Base-by-base conservation (phyloP, 2,797 vertebrate genomes). In the Babyrousa celebensis region DNA sequence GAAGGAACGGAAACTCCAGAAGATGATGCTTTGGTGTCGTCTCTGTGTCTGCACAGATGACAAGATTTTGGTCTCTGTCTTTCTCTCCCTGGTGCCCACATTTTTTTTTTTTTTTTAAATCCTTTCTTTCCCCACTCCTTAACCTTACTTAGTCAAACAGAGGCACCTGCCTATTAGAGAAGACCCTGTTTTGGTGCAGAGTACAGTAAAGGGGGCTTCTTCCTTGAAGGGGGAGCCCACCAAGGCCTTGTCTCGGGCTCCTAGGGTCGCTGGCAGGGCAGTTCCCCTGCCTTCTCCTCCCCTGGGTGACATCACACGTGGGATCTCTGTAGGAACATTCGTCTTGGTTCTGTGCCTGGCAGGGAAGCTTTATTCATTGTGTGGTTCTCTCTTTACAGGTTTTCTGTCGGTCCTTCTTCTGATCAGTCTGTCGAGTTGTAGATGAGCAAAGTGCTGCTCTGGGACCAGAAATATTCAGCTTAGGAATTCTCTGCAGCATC, bases 401-500 rank as follows among this genome's bases (percentile, higher is more conserved):
- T 2, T 92, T 95, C 96, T 72, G n/a, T 91, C 90, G 71, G 54
- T 90, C n/a, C 0, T 40, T 98, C 91, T 96, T 82, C 27, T 95
- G 94, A 83, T 92, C 87, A 84, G 85, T 78, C 70, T 67, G 56
- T 87, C 56, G 4, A 2, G 14, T 75, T 94, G 29, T 32, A 83
- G 58, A 21, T 70, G 85, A 82, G 62, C 0, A 14, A 87, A 63
- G 23, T 48, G 5, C 70, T 40, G 6, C 74, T 79, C 0, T 0
- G 18, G 65, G 65, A 29, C 63, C 48, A 79, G 0, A 85, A n/a
- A 40, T 43, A 82, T 85, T 71, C 68, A 85, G 29, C 12, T 18
- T 56, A 32, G 52, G 52, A 20, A 20, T 4, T 21, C 11, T 94
- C 40, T 70, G 2, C 18, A 21, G 83, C 56, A 4, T 5, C 74